Evolutionary conservation across 2,888 invertebrate species (phyloP), one percentile per base, ranked within the genome.

Genomic region (Antitype chi): DNA sequence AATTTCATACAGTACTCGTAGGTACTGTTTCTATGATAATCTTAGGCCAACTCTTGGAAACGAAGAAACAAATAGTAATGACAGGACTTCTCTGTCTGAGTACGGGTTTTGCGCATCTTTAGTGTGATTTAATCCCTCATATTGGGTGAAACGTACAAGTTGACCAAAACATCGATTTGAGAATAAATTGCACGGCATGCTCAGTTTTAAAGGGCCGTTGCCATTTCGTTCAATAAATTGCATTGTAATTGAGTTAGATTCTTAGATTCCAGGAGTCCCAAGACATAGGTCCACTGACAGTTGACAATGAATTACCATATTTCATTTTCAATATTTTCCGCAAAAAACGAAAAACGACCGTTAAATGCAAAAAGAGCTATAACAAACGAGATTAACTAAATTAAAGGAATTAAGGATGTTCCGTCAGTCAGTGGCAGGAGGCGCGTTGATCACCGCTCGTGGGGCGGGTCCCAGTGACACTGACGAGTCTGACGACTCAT

Each of bases 401-500:
- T 92, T 90, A 90, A 78, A 81, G 77, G 73, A 84, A 89, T 87
- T 83, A 88, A 87, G 87, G 80, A 74, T 81, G 85, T 86, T 80
- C 83, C 74, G 90, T 90, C 91, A 90, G 80, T 87, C 84, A 87
- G 84, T 81, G 81, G 55, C 80, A 85, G 80, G 76, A 83, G 72
- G 77, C 76, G 71, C 76, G 85, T 84, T 80, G 85, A 87, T 78
- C 84, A 85, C 71, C 79, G 88, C 80, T 82, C 74, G 59, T 52
- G 67, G 90, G 93, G 92, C 90, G 90, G 89, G 83, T 71, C 76
- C 59, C 76, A 69, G 89, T 92, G 95, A 94, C 95, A 91, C 87
- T 94, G 95, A 95, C 90, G 92, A 92, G 93, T 95, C 87, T 94
- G 95, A 95, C 90, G 92, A 92, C 93, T 95, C 95, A 94, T 95